Conservation (phyloP, 1,140 invertebrate genomes). For the Nixonia krombeini region DNA sequence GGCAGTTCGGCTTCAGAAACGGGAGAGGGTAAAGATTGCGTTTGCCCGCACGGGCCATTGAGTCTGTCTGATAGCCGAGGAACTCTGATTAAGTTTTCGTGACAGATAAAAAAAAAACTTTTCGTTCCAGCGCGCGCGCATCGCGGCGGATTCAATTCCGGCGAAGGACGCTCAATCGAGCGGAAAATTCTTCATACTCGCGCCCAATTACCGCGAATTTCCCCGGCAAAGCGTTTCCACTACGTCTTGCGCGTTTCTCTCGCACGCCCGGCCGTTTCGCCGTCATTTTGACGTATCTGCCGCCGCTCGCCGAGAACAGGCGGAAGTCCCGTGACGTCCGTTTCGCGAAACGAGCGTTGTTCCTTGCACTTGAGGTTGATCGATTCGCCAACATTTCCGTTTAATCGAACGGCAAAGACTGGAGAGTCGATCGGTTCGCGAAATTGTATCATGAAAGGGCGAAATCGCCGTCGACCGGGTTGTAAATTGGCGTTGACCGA, state of each 20-base stretch:
- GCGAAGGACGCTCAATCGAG: constrained; percentile 56
- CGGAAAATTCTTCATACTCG: constrained; percentile 61
- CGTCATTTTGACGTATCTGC: constrained; percentile 35
- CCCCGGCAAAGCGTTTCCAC: constrained; percentile 7
- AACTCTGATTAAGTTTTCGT: constrained; percentile 64
- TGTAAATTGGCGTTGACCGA: too few relatives aligned
- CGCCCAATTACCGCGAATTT: constrained; percentile 53
- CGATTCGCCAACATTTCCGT: too few relatives aligned
- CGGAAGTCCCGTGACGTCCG: not conserved
- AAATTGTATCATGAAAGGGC: too few relatives aligned
- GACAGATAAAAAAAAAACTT: constrained; percentile 33
- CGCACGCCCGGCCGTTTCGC: constrained; percentile 23
- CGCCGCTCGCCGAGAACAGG: constrained; percentile 24
- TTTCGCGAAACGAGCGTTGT: too few relatives aligned
- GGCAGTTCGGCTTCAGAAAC: too few relatives aligned
- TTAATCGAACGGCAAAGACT: too few relatives aligned
- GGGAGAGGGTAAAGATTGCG: constrained; percentile 22
- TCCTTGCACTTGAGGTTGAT: too few relatives aligned
- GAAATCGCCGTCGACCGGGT: too few relatives aligned
- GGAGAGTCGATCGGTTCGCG: too few relatives aligned
- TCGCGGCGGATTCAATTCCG: constrained; percentile 55
- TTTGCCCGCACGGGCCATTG: constrained; percentile 52
- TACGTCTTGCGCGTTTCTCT: constrained; percentile 7
- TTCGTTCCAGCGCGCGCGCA: constrained; percentile 15
- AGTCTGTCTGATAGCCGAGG: constrained; percentile 46